A percentile compares a stretch with the other conserved stretches of the same genome.
phyloP scores from a whole-genome alignment of 2,888 invertebrate genomes.

The Ectemnius continuus region DNA sequence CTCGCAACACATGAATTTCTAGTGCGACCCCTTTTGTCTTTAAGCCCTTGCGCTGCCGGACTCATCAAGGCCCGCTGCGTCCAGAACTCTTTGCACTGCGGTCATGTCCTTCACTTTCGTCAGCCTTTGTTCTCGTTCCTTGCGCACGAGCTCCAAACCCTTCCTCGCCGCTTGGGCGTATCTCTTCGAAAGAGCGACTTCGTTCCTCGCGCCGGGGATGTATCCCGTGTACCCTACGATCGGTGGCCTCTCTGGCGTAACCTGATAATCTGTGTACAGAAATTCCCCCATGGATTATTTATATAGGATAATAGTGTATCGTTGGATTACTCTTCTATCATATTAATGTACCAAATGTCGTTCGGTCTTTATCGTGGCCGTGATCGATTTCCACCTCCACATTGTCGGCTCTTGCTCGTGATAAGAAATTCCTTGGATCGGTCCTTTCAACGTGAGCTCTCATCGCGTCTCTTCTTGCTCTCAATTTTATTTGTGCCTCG shows the following conservation, averaged over 20 bases:
- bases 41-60: constrained; percentile 30
- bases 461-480: constrained; percentile 66
- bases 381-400: constrained; percentile 69
- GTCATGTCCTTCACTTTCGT: constrained; percentile 39
- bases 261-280: constrained; percentile 80
- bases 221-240: constrained; percentile 87
- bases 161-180: constrained; percentile 84
- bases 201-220: constrained; percentile 84
- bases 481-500: constrained; percentile 74
- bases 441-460: constrained; percentile 66
- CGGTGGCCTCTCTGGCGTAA: constrained; percentile 84
- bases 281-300: no score
- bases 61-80: constrained; percentile 59
- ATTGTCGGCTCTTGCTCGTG: constrained; percentile 67
- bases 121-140: constrained; percentile 79
- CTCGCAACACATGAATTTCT: not conserved
- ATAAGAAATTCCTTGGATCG: constrained; percentile 68
- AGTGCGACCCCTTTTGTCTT: not conserved
- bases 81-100: constrained; percentile 58
- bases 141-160: constrained; percentile 81
- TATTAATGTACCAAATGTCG: constrained; percentile 64
- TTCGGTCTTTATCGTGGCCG: constrained; percentile 58
- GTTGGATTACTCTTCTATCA: not conserved
- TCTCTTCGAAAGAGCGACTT: constrained; percentile 84
- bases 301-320: not conserved